Conservation (phyloP, 1,140 invertebrate species). For the Potamilus streckersoni region DNA sequence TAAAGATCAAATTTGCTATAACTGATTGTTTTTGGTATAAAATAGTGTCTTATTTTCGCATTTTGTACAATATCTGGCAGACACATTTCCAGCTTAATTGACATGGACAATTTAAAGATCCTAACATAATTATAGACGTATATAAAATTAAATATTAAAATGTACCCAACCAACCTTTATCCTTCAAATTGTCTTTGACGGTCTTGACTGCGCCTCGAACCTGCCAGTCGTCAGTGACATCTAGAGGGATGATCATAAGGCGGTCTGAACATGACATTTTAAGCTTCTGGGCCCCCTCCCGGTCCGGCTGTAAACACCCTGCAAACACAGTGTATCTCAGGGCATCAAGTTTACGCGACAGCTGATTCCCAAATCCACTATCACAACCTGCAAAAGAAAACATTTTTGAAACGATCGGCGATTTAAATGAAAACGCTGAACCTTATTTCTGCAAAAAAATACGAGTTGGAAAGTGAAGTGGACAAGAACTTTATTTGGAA, state of each 20-base stretch:
- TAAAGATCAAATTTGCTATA: too few species aligned
- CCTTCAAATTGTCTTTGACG: constrained; percentile 53
- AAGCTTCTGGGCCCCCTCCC: constrained; percentile 65
- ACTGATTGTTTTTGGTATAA: too few species aligned
- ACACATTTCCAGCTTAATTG: neutral
- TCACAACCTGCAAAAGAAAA: constrained; percentile 54
- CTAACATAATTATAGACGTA: neutral
- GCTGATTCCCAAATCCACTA: constrained; percentile 58
- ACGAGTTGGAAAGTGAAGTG: too few species aligned
- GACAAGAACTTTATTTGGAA: too few species aligned
- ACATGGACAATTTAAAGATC: neutral
- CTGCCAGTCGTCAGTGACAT: constrained; percentile 60
- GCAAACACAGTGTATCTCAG: constrained; percentile 72
- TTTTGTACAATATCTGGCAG: neutral
- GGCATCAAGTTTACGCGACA: constrained; percentile 65
- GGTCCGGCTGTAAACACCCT: constrained; percentile 74
- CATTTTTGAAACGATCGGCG: neutral
- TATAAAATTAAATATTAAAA: neutral
- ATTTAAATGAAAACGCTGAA: too few species aligned
- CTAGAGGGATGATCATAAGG: constrained; percentile 51
- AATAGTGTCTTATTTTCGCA: too few species aligned
- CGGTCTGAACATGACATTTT: constrained; percentile 45
- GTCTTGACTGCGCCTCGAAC: constrained; percentile 45
- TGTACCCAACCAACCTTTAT: constrained; percentile 37
- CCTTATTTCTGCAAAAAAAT: too few species aligned